These are phyloP conservation scores for Apis cerana DNA, from an alignment of 1,140 invertebrate genomes.

Conservation along the genomic window DNA sequence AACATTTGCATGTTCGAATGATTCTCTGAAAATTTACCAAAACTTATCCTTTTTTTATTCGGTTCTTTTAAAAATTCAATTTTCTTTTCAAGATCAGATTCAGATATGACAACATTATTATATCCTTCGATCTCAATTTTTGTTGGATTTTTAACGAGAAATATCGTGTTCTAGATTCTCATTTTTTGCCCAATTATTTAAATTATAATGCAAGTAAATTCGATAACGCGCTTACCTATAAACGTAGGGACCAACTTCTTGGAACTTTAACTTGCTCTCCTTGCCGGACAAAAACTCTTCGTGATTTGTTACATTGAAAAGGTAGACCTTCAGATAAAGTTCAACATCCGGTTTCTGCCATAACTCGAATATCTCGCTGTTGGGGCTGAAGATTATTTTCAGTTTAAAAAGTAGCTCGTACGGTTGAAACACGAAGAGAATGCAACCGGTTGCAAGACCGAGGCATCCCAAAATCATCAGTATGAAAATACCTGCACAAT, in stretches of 20 bases:
- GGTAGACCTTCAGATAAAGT: slow-evolving; percentile 90
- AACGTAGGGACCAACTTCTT: slow-evolving; percentile 94
- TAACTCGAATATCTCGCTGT: slow-evolving; percentile 91
- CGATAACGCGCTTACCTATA: slow-evolving; percentile 87
- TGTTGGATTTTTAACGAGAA: too few relatives aligned
- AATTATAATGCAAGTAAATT: too few relatives aligned
- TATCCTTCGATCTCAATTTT: too few relatives aligned
- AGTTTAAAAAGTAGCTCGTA: slow-evolving; percentile 88
- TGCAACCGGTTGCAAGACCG: slow-evolving; percentile 83
- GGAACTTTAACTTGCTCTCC: slow-evolving; percentile 86
- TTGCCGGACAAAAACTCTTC: slow-evolving; percentile 88
- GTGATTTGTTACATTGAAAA: slow-evolving; percentile 94
- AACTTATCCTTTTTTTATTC: neutral
- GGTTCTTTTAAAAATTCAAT: neutral
- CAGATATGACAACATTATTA: too few relatives aligned
- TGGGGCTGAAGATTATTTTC: slow-evolving; percentile 87
- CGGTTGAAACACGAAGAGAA: slow-evolving; percentile 85
- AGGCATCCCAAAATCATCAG: slow-evolving; percentile 85
- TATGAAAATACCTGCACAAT: slow-evolving; percentile 84
- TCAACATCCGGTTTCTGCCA: slow-evolving; percentile 93
- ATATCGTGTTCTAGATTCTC: too few relatives aligned
- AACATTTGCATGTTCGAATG: slow-evolving; percentile 85
- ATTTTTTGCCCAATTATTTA: neutral
- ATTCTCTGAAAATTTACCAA: slow-evolving; percentile 82
- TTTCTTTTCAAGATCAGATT: neutral